Evolutionary conservation across 2,888 invertebrate species (phyloP), one percentile per base, ranked within the genome.

Genomic region (Tachina grossa): DNA sequence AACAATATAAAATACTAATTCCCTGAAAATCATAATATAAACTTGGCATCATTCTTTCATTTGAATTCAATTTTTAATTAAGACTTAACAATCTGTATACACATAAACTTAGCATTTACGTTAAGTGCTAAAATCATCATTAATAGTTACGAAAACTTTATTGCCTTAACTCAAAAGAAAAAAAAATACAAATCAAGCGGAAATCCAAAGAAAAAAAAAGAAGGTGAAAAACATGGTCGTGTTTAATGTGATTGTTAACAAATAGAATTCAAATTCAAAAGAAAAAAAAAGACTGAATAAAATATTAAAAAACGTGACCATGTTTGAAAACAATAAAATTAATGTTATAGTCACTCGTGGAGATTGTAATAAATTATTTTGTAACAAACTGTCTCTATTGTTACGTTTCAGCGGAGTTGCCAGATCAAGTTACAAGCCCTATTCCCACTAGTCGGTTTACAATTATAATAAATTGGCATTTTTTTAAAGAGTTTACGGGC

Each of bases 291-390:
- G 9, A 1, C 22, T 22, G 19, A 74, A 16, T 11, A 66, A 61
- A 78, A 63, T 16, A 66, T 66, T 19, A 47, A 76, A 31, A 82
- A 82, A 69, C 85, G 85, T 85, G 85, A 82, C 74, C 78, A 57
- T 85, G 63, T 78, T 82, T 49, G 49, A 53, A 85, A 65, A 69
- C 85, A 85, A 82, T 78, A 82, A 85, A 85, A 78, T 69, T 63
- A 57, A 85, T 82, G 77, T 74, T 77, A 61, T 43, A 81, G 75
- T 81, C 71, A 63, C 61, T 65, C 43, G 41, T 66, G 41, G 55
- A 41, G 47, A 65, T 65, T 82, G 76, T 57, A 76, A 82, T 82
- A 71, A 82, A 76, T 82, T 76, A 82, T 71, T 82, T 71, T 71
- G 65, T 76, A 82, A 71, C 55, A 69, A 63, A 76, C 45, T 59